Base-by-base conservation (phyloP, 1,140 invertebrate genomes). In the Platyura marginata region DNA sequence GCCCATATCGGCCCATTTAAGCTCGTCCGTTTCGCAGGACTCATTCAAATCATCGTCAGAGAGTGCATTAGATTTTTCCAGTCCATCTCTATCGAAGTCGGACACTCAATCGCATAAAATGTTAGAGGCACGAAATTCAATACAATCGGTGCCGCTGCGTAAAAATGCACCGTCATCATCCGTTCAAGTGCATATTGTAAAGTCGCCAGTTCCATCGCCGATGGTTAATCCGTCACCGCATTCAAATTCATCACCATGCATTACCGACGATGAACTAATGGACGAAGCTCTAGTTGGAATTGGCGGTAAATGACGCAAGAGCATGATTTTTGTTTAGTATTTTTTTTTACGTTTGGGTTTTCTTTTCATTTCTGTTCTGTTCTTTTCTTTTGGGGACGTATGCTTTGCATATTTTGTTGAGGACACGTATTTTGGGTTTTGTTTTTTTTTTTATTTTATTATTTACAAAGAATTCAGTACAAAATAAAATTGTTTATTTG, bases 191-290 rank as follows among this genome's bases (percentile, higher is more conserved):
- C 80, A 82, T 54, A 77, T 84, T 41, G 74, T 83, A 6, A 83
- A 84, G 53, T 82, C 79, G 42, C 79, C 80, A 3, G 77, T 75
- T 1, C 76, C 79, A 0, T 77, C 75, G 13, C 77, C 77, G 0
- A 57, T 77, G 9, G 67, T 79, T n/a, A n/a, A n/a, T n/a, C n/a
- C n/a, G n/a, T n/a, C n/a, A n/a, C 79, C 79, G 3, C 78, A 79
- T 52, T 79, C 78, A 3, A 11, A 34, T n/a, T n/a, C 36, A 18
- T n/a, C 36, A 38, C 36, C 36, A 20, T 81, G 77, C 48, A 79
- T 81, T 44, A 84, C 84, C 44, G 85, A 90, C 51, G 85, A 90
- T 57, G 85, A 90, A 51, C 70, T 89, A 2, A 87, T 89, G 79
- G 85, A 90, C 56, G 85, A 86, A 54, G 82, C 84, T 1, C 62